phyloP scores from a whole-genome alignment of 2,113 vertebrate genomes.

The Dipodomys ordii region DNA sequence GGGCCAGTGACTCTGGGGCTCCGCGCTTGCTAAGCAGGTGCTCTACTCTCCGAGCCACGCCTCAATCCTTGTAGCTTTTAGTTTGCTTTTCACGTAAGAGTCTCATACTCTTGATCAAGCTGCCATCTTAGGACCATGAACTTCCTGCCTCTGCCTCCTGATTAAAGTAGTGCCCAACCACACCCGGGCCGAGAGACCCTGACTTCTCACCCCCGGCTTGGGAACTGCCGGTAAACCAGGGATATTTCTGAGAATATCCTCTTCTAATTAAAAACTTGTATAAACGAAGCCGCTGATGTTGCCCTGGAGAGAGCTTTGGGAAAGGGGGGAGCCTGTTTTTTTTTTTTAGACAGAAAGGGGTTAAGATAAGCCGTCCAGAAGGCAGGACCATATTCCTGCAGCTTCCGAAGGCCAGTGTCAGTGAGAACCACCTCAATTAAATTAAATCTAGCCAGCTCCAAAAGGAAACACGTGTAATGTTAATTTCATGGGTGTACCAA shows the following conservation, averaged over 20 bases:
- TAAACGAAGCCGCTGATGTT: no score
- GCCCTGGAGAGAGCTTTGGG: background rate
- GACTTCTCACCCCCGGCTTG: background rate
- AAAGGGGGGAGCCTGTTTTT: background rate
- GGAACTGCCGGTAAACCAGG: background rate
- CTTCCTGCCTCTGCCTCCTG: no score
- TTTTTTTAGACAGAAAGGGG: background rate
- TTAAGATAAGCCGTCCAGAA: background rate
- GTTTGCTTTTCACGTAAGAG: no score
- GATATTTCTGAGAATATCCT: background rate
- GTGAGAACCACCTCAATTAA: slow-evolving; percentile 59
- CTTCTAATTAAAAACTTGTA: background rate
- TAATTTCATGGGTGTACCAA: slow-evolving; percentile 81
- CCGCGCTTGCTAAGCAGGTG: no score
- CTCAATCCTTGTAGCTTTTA: no score
- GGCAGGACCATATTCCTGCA: background rate
- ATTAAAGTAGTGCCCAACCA: no score
- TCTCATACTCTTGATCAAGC: no score
- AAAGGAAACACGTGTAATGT: slow-evolving; percentile 74
- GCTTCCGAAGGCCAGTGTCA: background rate
- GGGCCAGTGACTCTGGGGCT: no score
- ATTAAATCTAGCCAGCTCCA: slow-evolving; percentile 69
- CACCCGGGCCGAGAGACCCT: background rate
- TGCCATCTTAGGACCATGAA: no score
- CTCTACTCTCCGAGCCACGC: no score